A percentile compares a stretch with the other conserved stretches of the same genome.
These are phyloP conservation scores for Botia kubotai DNA, from an alignment of 2,797 vertebrate species.

Conservation along the genomic window DNA sequence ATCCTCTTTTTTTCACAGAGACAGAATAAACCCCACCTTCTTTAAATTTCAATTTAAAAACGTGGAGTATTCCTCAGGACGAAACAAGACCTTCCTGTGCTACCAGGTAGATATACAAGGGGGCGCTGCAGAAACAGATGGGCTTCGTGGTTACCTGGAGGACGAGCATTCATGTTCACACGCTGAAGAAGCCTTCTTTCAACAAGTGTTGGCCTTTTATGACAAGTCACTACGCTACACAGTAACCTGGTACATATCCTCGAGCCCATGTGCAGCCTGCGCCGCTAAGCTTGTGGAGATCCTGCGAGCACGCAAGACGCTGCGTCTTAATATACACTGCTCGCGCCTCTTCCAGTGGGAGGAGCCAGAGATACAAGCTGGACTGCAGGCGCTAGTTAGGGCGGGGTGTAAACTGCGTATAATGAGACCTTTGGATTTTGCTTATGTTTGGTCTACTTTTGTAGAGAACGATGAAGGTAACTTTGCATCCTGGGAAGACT, in stretches of 20 bases:
- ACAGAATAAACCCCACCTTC: slow-evolving; percentile 88
- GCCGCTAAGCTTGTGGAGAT: slow-evolving; percentile 80
- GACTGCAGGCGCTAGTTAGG: slow-evolving; percentile 80
- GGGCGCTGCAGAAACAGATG: slow-evolving; percentile 72
- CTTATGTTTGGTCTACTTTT: slow-evolving; percentile 92
- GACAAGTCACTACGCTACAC: slow-evolving; percentile 78
- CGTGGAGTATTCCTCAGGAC: slow-evolving; percentile 95
- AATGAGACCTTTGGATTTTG: slow-evolving; percentile 95
- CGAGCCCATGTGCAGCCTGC: slow-evolving; percentile 89
- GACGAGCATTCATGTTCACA: slow-evolving; percentile 91
- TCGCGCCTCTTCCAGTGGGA: slow-evolving; percentile 95
- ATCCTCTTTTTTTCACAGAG: slow-evolving; percentile 72
- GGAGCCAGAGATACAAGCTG: slow-evolving; percentile 85
- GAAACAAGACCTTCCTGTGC: slow-evolving; percentile 98
- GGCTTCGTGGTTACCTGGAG: slow-evolving; percentile 88
- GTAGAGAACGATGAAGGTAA: slow-evolving; percentile 87
- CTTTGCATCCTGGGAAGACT: slow-evolving; percentile 95
- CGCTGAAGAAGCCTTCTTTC: slow-evolving; percentile 93
- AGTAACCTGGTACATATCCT: slow-evolving; percentile 92
- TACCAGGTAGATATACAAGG: slow-evolving; percentile 88
- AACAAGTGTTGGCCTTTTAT: slow-evolving; percentile 83
- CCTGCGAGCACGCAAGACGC: slow-evolving; percentile 80
- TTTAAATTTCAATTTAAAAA: slow-evolving; percentile 99
- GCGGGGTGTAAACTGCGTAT: slow-evolving; percentile 92
- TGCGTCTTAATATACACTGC: slow-evolving; percentile 86